These are phyloP conservation scores for Ceratosolen solmsi DNA, from an alignment of 1,140 invertebrate species.

Conservation along the genomic window DNA sequence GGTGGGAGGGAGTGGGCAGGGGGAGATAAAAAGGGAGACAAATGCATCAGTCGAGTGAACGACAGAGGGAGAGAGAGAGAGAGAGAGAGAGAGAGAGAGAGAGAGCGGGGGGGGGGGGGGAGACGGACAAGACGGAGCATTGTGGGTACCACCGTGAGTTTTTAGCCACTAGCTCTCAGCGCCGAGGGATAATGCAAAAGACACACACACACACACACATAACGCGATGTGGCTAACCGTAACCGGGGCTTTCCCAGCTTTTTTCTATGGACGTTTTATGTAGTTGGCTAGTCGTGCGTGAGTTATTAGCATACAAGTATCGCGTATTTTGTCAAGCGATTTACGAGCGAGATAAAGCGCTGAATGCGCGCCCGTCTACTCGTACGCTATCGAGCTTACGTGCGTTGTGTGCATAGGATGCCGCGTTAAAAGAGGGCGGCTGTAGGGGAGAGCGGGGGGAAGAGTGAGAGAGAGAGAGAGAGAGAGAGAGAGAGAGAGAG, in stretches of 20 bases:
- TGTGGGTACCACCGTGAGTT: constrained; percentile 10
- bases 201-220: constrained; percentile 50
- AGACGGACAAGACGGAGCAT: background rate
- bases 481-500: too few relatives aligned
- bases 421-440: constrained; percentile 19
- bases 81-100: background rate
- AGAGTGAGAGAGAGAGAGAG: too few relatives aligned
- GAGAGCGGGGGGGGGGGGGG: background rate
- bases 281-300: constrained; percentile 62
- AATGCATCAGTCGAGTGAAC: background rate
- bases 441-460: too few relatives aligned
- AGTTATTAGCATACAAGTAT: constrained; percentile 71
- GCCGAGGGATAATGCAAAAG: constrained; percentile 60
- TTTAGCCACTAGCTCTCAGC: constrained; percentile 53
- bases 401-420: background rate
- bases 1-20: constrained; percentile 15
- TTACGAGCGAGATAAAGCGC: constrained; percentile 60
- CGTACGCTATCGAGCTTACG: background rate
- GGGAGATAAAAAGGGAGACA: background rate
- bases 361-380: background rate
- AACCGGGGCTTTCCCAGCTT: constrained; percentile 54
- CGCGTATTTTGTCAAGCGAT: constrained; percentile 65
- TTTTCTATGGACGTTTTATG: constrained; percentile 21
- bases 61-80: background rate
- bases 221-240: constrained; percentile 61